Evolutionary conservation across 2,113 vertebrate species (phyloP).

Genomic region (Chloropsis hardwickii): DNA sequence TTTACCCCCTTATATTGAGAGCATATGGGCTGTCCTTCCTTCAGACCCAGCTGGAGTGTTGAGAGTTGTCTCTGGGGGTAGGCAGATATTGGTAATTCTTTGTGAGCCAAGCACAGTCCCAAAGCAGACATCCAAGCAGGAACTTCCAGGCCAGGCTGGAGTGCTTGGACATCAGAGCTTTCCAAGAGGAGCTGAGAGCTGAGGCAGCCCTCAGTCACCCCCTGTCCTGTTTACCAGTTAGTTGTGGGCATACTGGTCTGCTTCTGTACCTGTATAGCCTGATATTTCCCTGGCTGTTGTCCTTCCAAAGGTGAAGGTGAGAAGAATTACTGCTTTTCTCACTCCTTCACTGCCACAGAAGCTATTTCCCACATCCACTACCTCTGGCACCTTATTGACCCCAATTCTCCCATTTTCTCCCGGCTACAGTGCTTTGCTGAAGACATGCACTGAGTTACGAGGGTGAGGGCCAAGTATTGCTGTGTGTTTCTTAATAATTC

Average conservation of each 20-base stretch:
- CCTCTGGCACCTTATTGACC: neutral
- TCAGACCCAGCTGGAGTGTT: neutral
- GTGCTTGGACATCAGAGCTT: neutral
- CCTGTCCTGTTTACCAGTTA: neutral
- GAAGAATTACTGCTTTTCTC: neutral
- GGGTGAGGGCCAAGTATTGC: neutral
- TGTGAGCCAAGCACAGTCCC: neutral
- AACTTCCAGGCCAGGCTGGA: neutral
- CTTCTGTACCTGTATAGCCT: neutral
- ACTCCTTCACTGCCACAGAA: neutral
- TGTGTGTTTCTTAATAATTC: neutral
- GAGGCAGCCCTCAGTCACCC: neutral
- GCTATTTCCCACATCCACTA: neutral
- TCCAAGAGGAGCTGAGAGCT: neutral
- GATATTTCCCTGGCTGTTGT: neutral
- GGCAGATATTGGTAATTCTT: neutral
- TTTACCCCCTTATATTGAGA: neutral
- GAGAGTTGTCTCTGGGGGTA: neutral
- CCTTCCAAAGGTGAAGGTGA: neutral
- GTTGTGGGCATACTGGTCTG: neutral
- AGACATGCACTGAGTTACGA: neutral
- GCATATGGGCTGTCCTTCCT: neutral
- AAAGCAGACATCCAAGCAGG: neutral
- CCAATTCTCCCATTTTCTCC: neutral
- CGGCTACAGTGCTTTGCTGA: neutral